phyloP scores from a whole-genome alignment of 2,888 invertebrate genomes.

The Gymnocheta viridis region DNA sequence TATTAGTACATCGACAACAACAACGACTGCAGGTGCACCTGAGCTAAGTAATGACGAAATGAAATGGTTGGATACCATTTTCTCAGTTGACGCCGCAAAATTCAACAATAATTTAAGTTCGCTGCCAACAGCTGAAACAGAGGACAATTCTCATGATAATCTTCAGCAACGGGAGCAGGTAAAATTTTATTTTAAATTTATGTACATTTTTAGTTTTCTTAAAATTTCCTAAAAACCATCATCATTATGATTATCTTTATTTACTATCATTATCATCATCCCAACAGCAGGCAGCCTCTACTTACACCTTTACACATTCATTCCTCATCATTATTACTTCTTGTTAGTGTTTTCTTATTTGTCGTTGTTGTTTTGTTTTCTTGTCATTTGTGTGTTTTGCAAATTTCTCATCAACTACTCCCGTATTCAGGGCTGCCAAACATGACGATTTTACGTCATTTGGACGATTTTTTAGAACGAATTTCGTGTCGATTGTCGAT shows the following conservation, averaged over 20 bases:
- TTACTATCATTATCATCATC: neutral
- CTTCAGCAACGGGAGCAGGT: slow-evolving; percentile 62
- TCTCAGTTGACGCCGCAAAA: slow-evolving; percentile 79
- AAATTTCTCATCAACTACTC: slow-evolving; percentile 55
- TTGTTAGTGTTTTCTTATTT: slow-evolving; percentile 42
- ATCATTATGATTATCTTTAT: slow-evolving; percentile 16
- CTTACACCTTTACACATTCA: too few species aligned
- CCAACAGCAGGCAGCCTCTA: neutral
- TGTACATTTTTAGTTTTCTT: slow-evolving; percentile 9
- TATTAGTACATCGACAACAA: slow-evolving; percentile 46
- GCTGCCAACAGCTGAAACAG: slow-evolving; percentile 65
- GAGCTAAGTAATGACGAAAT: slow-evolving; percentile 78
- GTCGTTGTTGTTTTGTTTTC: neutral
- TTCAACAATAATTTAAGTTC: slow-evolving; percentile 74
- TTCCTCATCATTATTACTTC: slow-evolving; percentile 16
- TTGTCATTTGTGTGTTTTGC: slow-evolving; percentile 30
- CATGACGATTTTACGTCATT: too few species aligned
- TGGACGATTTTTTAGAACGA: too few species aligned
- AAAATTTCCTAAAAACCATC: slow-evolving; percentile 8
- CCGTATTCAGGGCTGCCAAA: too few species aligned
- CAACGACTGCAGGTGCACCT: slow-evolving; percentile 70
- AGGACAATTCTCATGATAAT: slow-evolving; percentile 70
- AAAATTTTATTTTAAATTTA: slow-evolving; percentile 50
- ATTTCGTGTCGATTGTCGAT: too few species aligned
- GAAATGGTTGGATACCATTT: slow-evolving; percentile 80